Evolutionary conservation across 2,797 vertebrate genomes (phyloP).

Genomic region (Sebastes flavidus): DNA sequence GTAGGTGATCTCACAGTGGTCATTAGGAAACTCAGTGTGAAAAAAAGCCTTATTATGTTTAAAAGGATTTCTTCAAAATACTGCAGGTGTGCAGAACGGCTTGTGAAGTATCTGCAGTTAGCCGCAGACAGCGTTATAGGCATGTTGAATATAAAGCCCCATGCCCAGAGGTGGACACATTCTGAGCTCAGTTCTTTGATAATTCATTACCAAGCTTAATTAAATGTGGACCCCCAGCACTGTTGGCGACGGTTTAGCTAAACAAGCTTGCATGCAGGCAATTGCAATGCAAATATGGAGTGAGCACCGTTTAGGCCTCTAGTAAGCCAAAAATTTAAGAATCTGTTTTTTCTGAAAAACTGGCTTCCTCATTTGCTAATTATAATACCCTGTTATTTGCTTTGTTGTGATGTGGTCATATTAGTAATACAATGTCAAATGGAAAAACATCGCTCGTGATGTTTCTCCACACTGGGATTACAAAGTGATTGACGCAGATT

Average conservation of each 20-base stretch:
- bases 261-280: conserved; percentile 51
- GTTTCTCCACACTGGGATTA: neutral
- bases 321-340: conserved; percentile 15
- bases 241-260: conserved; percentile 52
- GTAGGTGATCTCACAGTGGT: conserved; percentile 10
- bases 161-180: conserved; percentile 43
- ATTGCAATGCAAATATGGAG: conserved; percentile 45
- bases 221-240: conserved; percentile 58
- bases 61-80: neutral
- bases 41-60: neutral
- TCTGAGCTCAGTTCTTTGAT: conserved; percentile 50
- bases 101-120: conserved; percentile 10
- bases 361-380: conserved; percentile 7
- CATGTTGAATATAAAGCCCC: conserved; percentile 18
- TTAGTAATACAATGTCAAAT: conserved; percentile 9
- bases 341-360: conserved; percentile 13
- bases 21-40: neutral
- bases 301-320: conserved; percentile 26
- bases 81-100: conserved; percentile 38
- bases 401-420: conserved; percentile 1
- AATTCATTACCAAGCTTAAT: conserved; percentile 65
- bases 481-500: neutral
- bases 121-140: conserved; percentile 4
- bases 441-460: neutral
- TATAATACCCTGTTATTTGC: conserved; percentile 2